Base-by-base conservation (phyloP, 1,140 invertebrate species). In the Ostrea denselamellosa region DNA sequence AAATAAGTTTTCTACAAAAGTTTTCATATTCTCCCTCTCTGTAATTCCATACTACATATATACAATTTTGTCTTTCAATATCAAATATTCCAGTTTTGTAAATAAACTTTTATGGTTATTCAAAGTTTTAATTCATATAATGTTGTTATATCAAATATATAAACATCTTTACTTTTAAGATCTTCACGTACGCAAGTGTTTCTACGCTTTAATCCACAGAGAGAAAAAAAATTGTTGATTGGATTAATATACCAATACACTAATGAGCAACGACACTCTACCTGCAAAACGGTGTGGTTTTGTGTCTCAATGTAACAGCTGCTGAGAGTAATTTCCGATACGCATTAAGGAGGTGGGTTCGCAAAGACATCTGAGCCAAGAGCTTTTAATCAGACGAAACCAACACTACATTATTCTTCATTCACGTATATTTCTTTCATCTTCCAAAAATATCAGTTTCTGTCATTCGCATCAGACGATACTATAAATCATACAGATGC, bases 371-470 rank as follows among this genome's bases (percentile, higher is more conserved):
- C 68, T 77, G 68, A 77, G 68, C 68, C 68, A 77, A 14, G 68
- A 77, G 68, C 68, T 77, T 77, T 77, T 77, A 77, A 77, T 77
- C 68, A 77, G 68, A 28, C 68, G 28, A 77, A 8, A 77, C 68
- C 25, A 25, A 34, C 9, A 28, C 12, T 22, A 34, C 68, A 25
- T 10, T 34, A 77, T 25, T 77, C 68, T 77, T 77, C 68, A 34
- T 34, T 34, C 68, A 77, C 68, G 14, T 77, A 77, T 34, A 28
- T 25, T 77, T 77, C 68, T 77, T 77, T 77, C 68, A 77, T 77
- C 68, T 77, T 77, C 28, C 28, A 17, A 7, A 77, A 77, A 77
- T 77, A 77, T 77, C 68, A 77, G 28, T 77, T 77, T 28, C 68
- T 77, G 68, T 77, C 68, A 34, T 34, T 77, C 14, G 22, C 25